Percentiles rank a stretch among this genome's conserved stretches.
Evolutionary conservation across 2,113 vertebrate genomes (phyloP).

Genomic region (Pithys albifrons): DNA sequence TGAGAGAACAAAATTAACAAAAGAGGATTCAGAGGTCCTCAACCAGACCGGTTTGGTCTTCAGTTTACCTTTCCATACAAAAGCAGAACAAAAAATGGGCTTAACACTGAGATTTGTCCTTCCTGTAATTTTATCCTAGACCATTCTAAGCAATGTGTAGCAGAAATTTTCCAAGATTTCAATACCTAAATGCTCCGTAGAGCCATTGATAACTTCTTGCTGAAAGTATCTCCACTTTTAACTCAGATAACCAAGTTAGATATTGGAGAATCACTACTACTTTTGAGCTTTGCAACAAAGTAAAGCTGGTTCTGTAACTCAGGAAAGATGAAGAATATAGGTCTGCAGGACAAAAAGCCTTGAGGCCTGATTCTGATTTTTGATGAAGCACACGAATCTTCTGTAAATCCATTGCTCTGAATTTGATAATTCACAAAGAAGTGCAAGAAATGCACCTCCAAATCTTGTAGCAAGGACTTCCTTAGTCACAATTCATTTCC

Average conservation of each 20-base stretch:
- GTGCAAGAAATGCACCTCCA: neutral
- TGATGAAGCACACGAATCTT: conserved; percentile 22
- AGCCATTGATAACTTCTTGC: neutral
- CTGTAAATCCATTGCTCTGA: neutral
- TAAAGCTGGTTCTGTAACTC: conserved; percentile 11
- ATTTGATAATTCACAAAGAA: neutral
- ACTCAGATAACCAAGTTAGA: neutral
- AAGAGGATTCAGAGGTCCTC: conserved; percentile 19
- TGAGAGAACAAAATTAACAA: conserved; percentile 42
- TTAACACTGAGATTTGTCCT: neutral
- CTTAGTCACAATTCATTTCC: neutral
- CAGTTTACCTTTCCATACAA: conserved; percentile 45
- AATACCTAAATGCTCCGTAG: conserved; percentile 16
- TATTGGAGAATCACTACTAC: neutral
- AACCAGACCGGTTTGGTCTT: neutral
- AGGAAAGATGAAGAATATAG: neutral
- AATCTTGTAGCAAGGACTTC: neutral
- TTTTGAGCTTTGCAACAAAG: neutral
- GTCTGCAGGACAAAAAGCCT: neutral
- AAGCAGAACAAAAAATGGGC: conserved; percentile 21
- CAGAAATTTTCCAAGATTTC: conserved; percentile 58
- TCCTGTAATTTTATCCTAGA: neutral
- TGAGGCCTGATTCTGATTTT: neutral
- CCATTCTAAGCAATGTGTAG: neutral
- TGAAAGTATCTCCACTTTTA: neutral